Evolutionary conservation across 2,888 invertebrate species (phyloP).

Genomic region (Papilio demoleus): DNA sequence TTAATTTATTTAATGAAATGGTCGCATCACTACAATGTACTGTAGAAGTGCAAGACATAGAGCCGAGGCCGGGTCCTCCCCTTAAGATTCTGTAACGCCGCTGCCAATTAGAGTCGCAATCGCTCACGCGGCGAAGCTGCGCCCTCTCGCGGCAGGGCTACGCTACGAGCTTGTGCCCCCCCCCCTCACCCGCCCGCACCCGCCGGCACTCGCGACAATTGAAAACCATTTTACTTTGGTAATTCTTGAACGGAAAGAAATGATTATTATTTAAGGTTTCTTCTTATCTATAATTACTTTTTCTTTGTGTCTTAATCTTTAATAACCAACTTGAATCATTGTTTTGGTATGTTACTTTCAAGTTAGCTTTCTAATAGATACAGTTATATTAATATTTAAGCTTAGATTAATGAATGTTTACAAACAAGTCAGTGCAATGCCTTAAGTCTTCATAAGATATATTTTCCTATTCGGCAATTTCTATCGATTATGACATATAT

Average conservation of each 20-base stretch:
- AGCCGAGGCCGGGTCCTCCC: constrained; percentile 76
- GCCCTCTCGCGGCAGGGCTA: constrained; percentile 53
- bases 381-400: too few species aligned
- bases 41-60: constrained; percentile 66
- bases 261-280: constrained; percentile 54
- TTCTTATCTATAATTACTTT: background rate
- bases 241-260: constrained; percentile 61
- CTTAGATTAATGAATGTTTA: too few species aligned
- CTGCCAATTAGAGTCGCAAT: constrained; percentile 84
- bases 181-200: constrained; percentile 54
- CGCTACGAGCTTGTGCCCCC: constrained; percentile 49
- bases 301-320: background rate
- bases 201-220: constrained; percentile 74
- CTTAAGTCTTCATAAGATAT: too few species aligned
- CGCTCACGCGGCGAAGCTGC: constrained; percentile 78
- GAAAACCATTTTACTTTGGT: constrained; percentile 79
- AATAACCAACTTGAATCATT: background rate
- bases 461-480: too few species aligned
- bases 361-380: too few species aligned
- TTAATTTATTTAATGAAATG: background rate
- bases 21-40: constrained; percentile 64
- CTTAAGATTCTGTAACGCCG: constrained; percentile 84
- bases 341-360: too few species aligned
- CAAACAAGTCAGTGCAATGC: too few species aligned
- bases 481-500: too few species aligned